Percentiles rank a stretch among this genome's conserved stretches.
Conservation (phyloP, 2,113 vertebrate genomes). For the Pagrus major region DNA sequence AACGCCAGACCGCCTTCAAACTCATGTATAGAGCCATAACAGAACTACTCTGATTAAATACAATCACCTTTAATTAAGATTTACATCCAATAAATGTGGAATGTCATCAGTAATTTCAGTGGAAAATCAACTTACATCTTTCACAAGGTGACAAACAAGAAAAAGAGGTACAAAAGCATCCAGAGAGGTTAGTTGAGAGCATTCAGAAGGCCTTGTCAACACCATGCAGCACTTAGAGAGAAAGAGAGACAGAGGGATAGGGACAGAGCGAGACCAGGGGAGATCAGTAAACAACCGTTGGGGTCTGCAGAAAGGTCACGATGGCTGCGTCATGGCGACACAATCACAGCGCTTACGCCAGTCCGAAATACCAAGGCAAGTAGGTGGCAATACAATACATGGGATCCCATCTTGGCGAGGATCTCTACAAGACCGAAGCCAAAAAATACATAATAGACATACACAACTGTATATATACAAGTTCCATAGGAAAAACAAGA, state of each 20-base stretch:
- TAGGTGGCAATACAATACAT: slow-evolving; percentile 71
- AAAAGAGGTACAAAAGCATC: slow-evolving; percentile 72
- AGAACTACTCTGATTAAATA: slow-evolving; percentile 67
- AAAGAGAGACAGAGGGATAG: slow-evolving; percentile 53
- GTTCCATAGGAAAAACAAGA: slow-evolving; percentile 52
- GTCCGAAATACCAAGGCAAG: slow-evolving; percentile 79
- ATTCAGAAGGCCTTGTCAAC: slow-evolving; percentile 70
- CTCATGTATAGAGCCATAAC: slow-evolving; percentile 25
- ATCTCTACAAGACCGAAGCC: slow-evolving; percentile 68
- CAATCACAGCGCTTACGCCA: slow-evolving; percentile 71
- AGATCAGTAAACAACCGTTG: slow-evolving; percentile 42
- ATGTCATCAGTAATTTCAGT: slow-evolving; percentile 64
- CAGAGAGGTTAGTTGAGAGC: slow-evolving; percentile 70
- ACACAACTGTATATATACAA: slow-evolving; percentile 58
- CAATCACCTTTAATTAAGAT: slow-evolving; percentile 74
- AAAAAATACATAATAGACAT: slow-evolving; percentile 52
- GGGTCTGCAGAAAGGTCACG: slow-evolving; percentile 53
- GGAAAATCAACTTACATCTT: slow-evolving; percentile 65
- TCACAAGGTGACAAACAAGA: slow-evolving; percentile 59
- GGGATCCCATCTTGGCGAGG: slow-evolving; percentile 41
- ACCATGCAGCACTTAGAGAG: slow-evolving; percentile 76
- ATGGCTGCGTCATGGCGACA: slow-evolving; percentile 63
- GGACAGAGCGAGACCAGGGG: slow-evolving; percentile 59
- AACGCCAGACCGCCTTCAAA: slow-evolving; percentile 8
- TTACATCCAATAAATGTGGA: slow-evolving; percentile 73